These are phyloP conservation scores for Cyphomyrus plagiostoma DNA, from an alignment of 2,113 vertebrate genomes.

Conservation along the genomic window DNA sequence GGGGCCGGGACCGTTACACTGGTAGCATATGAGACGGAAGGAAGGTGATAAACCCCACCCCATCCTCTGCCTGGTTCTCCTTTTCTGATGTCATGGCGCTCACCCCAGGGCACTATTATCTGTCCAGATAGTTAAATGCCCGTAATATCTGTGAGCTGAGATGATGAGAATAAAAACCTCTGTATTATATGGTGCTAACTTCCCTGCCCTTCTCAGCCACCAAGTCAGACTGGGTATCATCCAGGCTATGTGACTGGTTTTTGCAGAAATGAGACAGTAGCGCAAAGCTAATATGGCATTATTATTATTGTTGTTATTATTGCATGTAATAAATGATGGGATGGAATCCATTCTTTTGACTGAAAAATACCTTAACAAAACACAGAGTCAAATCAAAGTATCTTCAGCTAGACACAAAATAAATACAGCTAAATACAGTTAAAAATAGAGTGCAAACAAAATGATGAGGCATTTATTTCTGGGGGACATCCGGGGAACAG, in stretches of 20 bases:
- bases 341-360: no score
- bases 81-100: no score
- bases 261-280: not conserved
- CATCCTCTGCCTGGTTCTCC: not conserved
- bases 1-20: no score
- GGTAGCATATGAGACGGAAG: not conserved
- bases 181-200: not conserved
- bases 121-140: not conserved
- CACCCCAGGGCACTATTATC: not conserved
- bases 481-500: no score
- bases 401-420: no score
- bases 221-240: not conserved
- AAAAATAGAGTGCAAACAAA: no score
- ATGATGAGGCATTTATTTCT: no score
- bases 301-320: no score
- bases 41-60: not conserved
- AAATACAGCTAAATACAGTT: no score
- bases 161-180: not conserved
- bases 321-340: not conserved
- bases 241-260: not conserved
- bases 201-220: not conserved
- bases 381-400: no score
- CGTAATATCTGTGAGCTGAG: not conserved
- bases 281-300: not conserved
- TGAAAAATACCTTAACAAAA: no score